A percentile compares a stretch with the other conserved stretches of the same genome.
Evolutionary conservation across 2,113 vertebrate genomes (phyloP).

Genomic region (Alexandromys fortis): DNA sequence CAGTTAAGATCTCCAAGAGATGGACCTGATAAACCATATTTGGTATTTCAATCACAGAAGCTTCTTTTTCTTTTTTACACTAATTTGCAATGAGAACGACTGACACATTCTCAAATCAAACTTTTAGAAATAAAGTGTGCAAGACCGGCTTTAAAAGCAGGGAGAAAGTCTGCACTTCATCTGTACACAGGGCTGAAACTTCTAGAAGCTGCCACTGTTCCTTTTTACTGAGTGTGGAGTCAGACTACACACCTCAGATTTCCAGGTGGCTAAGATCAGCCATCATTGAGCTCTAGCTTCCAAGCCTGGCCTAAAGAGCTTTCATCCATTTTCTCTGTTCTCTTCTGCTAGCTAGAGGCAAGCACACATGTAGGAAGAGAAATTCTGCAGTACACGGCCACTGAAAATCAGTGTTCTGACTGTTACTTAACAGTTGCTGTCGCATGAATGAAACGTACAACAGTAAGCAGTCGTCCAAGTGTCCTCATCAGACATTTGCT

Average conservation of each 20-base stretch:
- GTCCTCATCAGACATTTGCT: conserved; percentile 8
- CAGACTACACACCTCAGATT: neutral
- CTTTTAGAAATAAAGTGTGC: neutral
- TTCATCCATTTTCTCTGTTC: neutral
- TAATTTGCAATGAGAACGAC: conserved; percentile 10
- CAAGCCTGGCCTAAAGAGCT: neutral
- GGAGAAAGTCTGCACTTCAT: neutral
- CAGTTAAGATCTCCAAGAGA: conserved; percentile 6
- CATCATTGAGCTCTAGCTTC: neutral
- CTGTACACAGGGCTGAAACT: neutral
- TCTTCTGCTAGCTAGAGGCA: neutral
- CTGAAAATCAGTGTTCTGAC: neutral
- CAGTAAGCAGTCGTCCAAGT: neutral
- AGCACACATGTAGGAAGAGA: neutral
- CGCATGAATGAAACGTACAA: neutral
- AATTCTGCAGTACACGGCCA: neutral
- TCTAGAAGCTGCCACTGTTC: neutral
- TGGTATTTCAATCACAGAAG: conserved; percentile 31
- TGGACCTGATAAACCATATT: neutral
- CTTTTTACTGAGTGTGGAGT: neutral
- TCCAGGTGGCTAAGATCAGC: neutral
- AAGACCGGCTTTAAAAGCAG: neutral
- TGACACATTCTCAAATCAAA: conserved; percentile 1
- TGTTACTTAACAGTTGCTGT: neutral
- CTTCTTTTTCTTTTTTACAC: neutral